Percentiles rank a stretch among this genome's conserved stretches.
These are phyloP conservation scores for Thalassarche chlororhynchos DNA, from an alignment of 2,113 vertebrate species.

Conservation along the genomic window DNA sequence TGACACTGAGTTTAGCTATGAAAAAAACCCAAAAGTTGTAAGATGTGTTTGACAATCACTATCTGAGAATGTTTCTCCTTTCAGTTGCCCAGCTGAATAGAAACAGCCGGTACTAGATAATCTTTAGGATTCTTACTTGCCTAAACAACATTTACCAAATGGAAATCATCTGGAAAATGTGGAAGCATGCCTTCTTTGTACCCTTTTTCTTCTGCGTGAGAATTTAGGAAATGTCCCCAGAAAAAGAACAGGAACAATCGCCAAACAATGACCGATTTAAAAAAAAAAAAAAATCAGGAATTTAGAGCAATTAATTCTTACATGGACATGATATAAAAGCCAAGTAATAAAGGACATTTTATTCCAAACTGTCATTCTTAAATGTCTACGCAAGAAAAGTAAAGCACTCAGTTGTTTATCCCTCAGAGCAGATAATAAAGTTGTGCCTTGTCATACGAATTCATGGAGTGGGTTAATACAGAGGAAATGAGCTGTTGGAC, in stretches of 20 bases:
- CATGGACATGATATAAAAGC: background rate
- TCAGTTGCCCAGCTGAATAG: background rate
- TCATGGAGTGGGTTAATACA: background rate
- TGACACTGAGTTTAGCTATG: background rate
- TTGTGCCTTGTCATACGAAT: background rate
- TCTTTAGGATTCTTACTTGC: background rate
- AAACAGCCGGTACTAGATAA: background rate
- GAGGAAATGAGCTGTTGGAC: background rate
- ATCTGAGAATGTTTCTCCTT: background rate
- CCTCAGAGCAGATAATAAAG: background rate
- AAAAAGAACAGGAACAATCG: background rate
- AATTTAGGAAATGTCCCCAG: background rate
- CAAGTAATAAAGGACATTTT: background rate
- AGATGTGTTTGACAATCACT: background rate
- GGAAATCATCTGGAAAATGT: background rate
- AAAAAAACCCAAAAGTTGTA: background rate
- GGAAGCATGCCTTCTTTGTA: background rate
- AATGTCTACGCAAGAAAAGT: background rate
- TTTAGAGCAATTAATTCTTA: background rate
- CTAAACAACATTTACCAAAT: background rate
- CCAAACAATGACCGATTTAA: background rate
- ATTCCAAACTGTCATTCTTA: background rate
- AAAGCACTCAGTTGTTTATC: background rate
- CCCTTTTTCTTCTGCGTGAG: background rate
- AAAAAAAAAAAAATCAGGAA: background rate